Base-by-base conservation (phyloP, 1,140 invertebrate genomes). In the Trachymyrmex septentrionalis region DNA sequence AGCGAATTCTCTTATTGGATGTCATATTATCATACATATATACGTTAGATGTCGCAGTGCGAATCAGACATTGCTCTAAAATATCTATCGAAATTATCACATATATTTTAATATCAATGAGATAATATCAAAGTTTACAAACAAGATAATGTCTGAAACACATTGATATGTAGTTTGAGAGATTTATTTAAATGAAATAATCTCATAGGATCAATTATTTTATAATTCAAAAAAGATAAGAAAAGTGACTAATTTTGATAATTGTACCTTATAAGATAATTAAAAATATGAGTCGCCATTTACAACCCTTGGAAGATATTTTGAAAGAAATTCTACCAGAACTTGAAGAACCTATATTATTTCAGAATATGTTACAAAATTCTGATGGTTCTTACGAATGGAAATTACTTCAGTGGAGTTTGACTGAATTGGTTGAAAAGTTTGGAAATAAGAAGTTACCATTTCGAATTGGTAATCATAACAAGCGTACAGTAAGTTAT, bases 381-480 rank as follows among this genome's bases (percentile, higher is more conserved):
- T 38, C 77, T 9, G 82, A 92, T 64, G 81, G 67, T 61, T 87
- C 87, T 66, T 87, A 91, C 76, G 69, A 85, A 16, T 95, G 95
- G 95, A 88, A 95, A 86, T 86, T 96, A 66, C 76, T 96, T 38
- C 85, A 95, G 61, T 96, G 96, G 96, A 91, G 91, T 87, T 89
- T 95, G 9, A 77, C 94, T 6, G 92, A 96, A 30, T 94, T 96
- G 88, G 85, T 92, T 9, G 57, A 93, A 81, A 93, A 93, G 87
- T 91, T 96, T n/a, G 93, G 92, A 21, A 87, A 95, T 75, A 86
- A 89, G 55, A 84, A 91, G 76, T 92, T 96, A 86, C 91, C 94
- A 14, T 96, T 96, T 92, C 93, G 96, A 88, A 88, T 93, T 88
- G 96, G 96, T 44, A 87, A 90, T 88, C 95, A 95, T 86, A 57